A percentile compares a stretch with the other conserved stretches of the same genome.
These are phyloP conservation scores for Oncorhynchus keta DNA, from an alignment of 2,113 vertebrate species.

Conservation along the genomic window DNA sequence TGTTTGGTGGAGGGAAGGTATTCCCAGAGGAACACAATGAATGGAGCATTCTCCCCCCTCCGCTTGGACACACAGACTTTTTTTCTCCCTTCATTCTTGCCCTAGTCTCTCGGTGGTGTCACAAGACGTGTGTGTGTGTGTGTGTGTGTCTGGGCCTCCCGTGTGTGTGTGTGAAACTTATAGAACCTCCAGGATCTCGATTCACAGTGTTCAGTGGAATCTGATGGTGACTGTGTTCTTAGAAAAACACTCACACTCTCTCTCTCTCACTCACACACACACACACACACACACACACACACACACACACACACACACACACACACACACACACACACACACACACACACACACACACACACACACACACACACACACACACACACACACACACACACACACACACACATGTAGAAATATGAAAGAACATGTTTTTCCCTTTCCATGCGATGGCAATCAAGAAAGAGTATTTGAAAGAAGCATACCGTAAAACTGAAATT, in stretches of 20 bases:
- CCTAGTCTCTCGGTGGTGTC: conserved; percentile 81
- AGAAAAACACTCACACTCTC: neutral
- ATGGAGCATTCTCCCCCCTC: conserved; percentile 87
- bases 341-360: no score
- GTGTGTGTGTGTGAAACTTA: neutral
- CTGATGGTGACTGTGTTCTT: neutral
- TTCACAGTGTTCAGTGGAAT: neutral
- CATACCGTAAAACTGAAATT: no score
- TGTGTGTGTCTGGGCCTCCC: conserved; percentile 17
- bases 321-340: no score
- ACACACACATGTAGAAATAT: no score
- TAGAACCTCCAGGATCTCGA: neutral
- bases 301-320: no score
- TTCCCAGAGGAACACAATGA: conserved; percentile 97
- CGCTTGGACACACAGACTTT: conserved; percentile 81
- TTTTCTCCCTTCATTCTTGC: conserved; percentile 84
- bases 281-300: no score
- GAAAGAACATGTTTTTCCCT: no score
- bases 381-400: no score
- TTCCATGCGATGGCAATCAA: no score
- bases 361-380: no score
- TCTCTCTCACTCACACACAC: no score
- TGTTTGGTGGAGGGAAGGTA: conserved; percentile 83
- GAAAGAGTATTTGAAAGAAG: neutral
- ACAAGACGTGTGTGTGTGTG: conserved; percentile 83